These are phyloP conservation scores for Noctua comes DNA, from an alignment of 2,888 invertebrate genomes.

Conservation along the genomic window DNA sequence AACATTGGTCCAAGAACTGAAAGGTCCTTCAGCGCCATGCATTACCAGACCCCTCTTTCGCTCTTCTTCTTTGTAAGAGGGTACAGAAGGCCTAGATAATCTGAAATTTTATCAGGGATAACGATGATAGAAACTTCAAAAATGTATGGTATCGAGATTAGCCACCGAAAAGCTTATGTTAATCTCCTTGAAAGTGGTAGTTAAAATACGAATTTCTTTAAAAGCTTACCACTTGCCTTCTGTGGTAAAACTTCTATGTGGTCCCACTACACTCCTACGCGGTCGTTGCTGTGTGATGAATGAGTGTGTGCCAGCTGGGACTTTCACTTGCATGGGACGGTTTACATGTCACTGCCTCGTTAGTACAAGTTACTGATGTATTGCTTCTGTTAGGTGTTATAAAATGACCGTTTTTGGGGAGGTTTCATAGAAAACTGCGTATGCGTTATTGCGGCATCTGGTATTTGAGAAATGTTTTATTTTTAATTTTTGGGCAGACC, in stretches of 20 bases:
- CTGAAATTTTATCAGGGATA: not conserved
- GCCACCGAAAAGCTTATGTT: not conserved
- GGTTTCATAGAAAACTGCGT: not conserved
- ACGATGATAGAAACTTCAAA: not conserved
- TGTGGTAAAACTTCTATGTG: not conserved
- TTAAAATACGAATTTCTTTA: not conserved
- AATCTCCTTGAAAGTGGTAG: not conserved
- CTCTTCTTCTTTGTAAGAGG: not conserved
- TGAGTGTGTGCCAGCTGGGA: slow-evolving; percentile 64
- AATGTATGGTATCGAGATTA: not conserved
- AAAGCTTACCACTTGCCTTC: slow-evolving; percentile 16
- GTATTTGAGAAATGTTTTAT: not conserved
- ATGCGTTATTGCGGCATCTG: not conserved
- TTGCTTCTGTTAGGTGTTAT: slow-evolving; percentile 13
- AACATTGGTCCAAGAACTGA: not conserved
- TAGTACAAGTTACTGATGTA: slow-evolving; percentile 34
- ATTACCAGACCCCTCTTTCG: too few species aligned
- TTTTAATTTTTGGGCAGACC: not conserved
- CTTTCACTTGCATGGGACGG: slow-evolving; percentile 68
- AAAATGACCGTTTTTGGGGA: not conserved
- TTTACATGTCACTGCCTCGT: slow-evolving; percentile 58
- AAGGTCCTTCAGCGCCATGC: not conserved
- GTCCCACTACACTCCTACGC: slow-evolving; percentile 47
- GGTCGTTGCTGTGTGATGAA: slow-evolving; percentile 62
- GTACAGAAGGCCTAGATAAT: not conserved